A percentile compares a stretch with the other conserved stretches of the same genome.
Conservation (phyloP, 2,797 vertebrate genomes). For the Myotis vivesi region DNA sequence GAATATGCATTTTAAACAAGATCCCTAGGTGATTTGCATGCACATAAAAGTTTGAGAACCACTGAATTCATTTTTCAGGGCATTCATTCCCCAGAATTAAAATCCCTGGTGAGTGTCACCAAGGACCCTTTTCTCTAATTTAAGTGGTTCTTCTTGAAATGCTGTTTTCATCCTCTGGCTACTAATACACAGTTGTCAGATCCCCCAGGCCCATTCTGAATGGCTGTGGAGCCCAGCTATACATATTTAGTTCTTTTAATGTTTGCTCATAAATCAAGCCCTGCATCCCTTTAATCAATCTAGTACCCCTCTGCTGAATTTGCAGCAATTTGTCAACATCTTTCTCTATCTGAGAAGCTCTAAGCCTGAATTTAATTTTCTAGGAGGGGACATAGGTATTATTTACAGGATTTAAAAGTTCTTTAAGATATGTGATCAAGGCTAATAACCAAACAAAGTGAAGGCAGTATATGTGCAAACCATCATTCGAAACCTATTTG, state of each 20-base stretch:
- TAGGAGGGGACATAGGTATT: slow-evolving; percentile 56
- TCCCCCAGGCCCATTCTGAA: slow-evolving; percentile 39
- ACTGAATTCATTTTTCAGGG: slow-evolving; percentile 11
- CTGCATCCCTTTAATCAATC: slow-evolving; percentile 70
- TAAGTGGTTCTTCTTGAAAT: slow-evolving; percentile 47
- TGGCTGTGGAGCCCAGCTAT: slow-evolving; percentile 47
- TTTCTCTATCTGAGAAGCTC: slow-evolving; percentile 65
- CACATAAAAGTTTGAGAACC: slow-evolving; percentile 17
- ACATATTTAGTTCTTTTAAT: slow-evolving; percentile 79
- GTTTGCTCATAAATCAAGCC: slow-evolving; percentile 76
- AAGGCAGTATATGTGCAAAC: neutral
- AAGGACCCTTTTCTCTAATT: slow-evolving; percentile 36
- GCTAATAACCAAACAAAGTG: slow-evolving; percentile 49
- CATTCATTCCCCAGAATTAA: slow-evolving; percentile 66
- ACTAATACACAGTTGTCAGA: slow-evolving; percentile 62
- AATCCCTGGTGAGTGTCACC: slow-evolving; percentile 56
- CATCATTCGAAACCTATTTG: neutral
- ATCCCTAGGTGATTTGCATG: neutral
- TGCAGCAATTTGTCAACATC: slow-evolving; percentile 77
- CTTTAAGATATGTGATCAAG: slow-evolving; percentile 62
- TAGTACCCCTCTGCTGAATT: slow-evolving; percentile 66
- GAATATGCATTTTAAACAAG: slow-evolving; percentile 48
- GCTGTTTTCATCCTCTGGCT: slow-evolving; percentile 57
- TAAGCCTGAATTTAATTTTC: slow-evolving; percentile 73
- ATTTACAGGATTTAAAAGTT: slow-evolving; percentile 72